Base-by-base conservation (phyloP, 2,888 invertebrate genomes). In the Agrotis exclamationis region DNA sequence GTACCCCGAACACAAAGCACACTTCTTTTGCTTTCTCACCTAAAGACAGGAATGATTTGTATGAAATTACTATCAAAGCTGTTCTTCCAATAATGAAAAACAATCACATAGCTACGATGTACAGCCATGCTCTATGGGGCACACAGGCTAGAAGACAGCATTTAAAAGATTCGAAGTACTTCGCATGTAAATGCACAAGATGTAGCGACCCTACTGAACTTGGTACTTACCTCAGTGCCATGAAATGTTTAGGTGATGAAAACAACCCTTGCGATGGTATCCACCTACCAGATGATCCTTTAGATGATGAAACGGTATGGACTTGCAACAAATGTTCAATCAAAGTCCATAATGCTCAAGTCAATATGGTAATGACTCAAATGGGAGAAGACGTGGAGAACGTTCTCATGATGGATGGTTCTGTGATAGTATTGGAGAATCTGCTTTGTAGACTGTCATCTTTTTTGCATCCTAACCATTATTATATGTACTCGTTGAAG, bases 111-210 rank as follows among this genome's bases (percentile, higher is more conserved):
- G 97, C 97, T 16, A 98, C 98, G 5, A 98, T 98, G 97, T 99
- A 99, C 85, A 98, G 98, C 3, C 98, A 99, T 88, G 98, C 98
- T 6, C 92, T 99, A 71, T 99, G 99, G 99, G 98, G 98, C 2
- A 98, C 98, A 0, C 97, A 97, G 90, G 97, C 97, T 53, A 96
- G 99, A 78, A 96, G 98, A 75, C 98, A 98, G 83, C 98, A 98
- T 94, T 94, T 98, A 24, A 96, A 96, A 82, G 97, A 97, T 76
- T 98, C 98, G 0, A 98, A 98, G 93, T 98, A 98, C 88, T 98
- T 98, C 82, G 91, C 96, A 0, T 98, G 98, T 80, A 94, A 94
- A 83, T 98, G 98, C 90, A 89, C 94, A 65, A 97, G 98, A 80
- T 98, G 98, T 85, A 92, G 95, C 33, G 98, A 98, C 91, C 97